A percentile compares a stretch with the other conserved stretches of the same genome.
Conservation (phyloP, 1,140 invertebrate genomes). For the Antheraea mylitta region DNA sequence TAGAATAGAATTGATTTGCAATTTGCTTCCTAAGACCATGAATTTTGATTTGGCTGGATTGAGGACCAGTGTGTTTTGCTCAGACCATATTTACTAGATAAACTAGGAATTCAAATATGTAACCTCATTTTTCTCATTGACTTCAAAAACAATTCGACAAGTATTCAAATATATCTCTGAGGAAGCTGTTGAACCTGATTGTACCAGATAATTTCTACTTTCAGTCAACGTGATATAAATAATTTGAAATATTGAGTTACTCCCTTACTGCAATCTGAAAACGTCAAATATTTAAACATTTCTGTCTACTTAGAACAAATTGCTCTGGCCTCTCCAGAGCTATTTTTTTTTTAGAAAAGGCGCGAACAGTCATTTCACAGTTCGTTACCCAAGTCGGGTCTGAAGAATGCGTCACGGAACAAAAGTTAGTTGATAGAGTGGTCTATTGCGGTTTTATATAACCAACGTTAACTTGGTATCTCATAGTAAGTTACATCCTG, state of each 20-base stretch:
- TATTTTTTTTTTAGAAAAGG: constrained; percentile 31
- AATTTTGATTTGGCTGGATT: no score
- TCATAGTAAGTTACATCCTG: no score
- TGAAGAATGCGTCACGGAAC: background rate
- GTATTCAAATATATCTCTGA: no score
- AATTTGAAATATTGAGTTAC: background rate
- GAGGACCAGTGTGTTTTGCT: no score
- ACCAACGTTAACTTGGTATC: no score
- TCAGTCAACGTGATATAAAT: background rate
- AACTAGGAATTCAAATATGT: no score
- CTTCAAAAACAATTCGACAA: no score
- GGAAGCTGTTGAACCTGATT: no score
- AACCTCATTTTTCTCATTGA: no score
- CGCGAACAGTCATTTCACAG: constrained; percentile 50
- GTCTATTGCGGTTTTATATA: background rate
- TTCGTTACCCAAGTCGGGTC: constrained; percentile 17
- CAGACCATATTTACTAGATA: no score
- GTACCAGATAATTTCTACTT: background rate
- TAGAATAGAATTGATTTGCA: no score
- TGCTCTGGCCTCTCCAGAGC: constrained; percentile 46
- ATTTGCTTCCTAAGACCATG: no score
- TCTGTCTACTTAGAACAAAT: constrained; percentile 66
- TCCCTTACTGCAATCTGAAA: background rate
- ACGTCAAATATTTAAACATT: background rate
- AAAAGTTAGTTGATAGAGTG: background rate